These are phyloP conservation scores for Amphilophus citrinellus DNA, from an alignment of 2,113 vertebrate genomes.

Conservation along the genomic window DNA sequence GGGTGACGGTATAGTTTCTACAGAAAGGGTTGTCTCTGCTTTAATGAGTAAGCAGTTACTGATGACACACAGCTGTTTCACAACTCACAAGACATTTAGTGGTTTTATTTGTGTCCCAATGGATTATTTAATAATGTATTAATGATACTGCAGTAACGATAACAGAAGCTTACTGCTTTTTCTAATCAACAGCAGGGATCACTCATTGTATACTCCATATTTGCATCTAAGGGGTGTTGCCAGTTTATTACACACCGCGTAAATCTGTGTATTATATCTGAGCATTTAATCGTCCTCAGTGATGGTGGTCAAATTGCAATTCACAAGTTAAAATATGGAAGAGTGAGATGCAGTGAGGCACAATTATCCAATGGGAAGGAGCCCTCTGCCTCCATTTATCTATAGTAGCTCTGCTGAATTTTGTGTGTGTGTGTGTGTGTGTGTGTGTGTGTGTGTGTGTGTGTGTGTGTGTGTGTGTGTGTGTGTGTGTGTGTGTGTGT, in stretches of 20 bases:
- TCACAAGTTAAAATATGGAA: neutral
- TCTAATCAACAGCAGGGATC: conserved; percentile 12
- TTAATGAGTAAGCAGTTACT: conserved; percentile 4
- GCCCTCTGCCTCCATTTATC: conserved; percentile 17
- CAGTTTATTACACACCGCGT: neutral
- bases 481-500: neutral
- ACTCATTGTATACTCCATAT: neutral
- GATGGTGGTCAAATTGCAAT: neutral
- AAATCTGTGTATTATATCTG: neutral
- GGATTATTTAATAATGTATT: conserved; percentile 14
- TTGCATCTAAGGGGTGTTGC: neutral
- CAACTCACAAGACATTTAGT: neutral
- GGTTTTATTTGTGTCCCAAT: neutral
- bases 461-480: neutral
- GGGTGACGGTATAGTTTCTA: neutral
- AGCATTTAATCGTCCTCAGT: neutral
- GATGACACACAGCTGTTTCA: conserved; percentile 18
- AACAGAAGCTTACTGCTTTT: neutral
- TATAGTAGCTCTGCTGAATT: neutral
- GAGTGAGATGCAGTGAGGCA: neutral
- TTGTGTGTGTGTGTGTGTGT: neutral
- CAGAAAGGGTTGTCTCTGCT: neutral
- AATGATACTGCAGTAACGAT: conserved; percentile 29
- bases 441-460: neutral
- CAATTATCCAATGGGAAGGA: neutral